Conservation (phyloP, 2,888 invertebrate species). For the Nebria salina region DNA sequence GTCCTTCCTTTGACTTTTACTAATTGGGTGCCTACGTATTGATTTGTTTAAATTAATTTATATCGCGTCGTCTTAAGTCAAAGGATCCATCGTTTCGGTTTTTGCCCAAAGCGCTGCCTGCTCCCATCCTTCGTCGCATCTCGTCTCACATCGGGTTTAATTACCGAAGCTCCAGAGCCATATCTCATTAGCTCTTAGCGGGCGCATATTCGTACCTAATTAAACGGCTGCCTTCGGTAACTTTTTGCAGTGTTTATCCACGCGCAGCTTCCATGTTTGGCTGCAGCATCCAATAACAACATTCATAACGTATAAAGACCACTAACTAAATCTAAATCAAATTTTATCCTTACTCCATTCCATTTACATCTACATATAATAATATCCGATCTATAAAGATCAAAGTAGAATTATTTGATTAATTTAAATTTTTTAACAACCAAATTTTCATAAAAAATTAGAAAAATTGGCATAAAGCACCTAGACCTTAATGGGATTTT, state of each 20-base stretch:
- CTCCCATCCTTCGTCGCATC: background rate
- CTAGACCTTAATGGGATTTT: too few species aligned
- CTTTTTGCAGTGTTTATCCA: constrained; percentile 45
- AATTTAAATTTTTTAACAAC: too few species aligned
- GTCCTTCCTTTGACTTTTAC: constrained; percentile 37
- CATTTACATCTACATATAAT: too few species aligned
- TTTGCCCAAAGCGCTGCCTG: constrained; percentile 3
- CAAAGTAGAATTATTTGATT: too few species aligned
- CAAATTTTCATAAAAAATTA: too few species aligned
- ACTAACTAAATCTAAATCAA: background rate
- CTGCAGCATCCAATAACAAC: background rate
- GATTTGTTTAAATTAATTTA: constrained; percentile 46
- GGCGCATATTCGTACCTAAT: constrained; percentile 46
- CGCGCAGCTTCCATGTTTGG: background rate
- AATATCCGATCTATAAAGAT: too few species aligned
- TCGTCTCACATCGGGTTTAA: constrained; percentile 16
- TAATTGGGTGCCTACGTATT: constrained; percentile 41
- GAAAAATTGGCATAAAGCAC: too few species aligned
- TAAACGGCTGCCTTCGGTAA: constrained; percentile 37
- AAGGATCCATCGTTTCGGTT: constrained; percentile 25
- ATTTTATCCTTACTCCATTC: too few species aligned
- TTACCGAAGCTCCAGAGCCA: constrained; percentile 33
- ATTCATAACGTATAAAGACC: background rate
- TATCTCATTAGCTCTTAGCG: constrained; percentile 37
- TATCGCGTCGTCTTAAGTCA: constrained; percentile 40